Evolutionary conservation across 2,888 invertebrate genomes (phyloP).

Genomic region (Ditylenchus weischeri): DNA sequence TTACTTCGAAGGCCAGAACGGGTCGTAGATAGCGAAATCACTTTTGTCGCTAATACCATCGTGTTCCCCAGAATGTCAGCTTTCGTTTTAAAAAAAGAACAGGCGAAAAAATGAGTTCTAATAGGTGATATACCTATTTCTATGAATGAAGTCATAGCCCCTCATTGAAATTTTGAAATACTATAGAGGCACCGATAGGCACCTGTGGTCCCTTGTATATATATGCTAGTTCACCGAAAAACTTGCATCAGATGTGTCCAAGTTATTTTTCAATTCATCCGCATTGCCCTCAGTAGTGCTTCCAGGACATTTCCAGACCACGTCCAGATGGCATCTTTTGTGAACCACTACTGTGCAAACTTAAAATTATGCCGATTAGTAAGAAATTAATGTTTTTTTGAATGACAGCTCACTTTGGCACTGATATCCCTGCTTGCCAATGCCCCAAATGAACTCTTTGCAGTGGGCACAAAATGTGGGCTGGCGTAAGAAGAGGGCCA

Average conservation of each 20-base stretch:
- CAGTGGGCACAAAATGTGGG: slow-evolving; percentile 99
- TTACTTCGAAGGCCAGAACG: no score
- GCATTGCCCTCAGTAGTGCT: slow-evolving; percentile 64
- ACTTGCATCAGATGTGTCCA: slow-evolving; percentile 33
- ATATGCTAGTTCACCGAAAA: not conserved
- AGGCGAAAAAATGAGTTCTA: no score
- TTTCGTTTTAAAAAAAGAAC: no score
- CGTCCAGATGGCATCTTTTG: slow-evolving; percentile 92
- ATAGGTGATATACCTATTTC: no score
- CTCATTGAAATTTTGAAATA: no score
- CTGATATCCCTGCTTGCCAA: slow-evolving; percentile 65
- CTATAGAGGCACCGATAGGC: no score
- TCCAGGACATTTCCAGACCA: slow-evolving; percentile 97
- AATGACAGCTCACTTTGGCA: slow-evolving; percentile 61
- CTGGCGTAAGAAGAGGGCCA: slow-evolving; percentile 97
- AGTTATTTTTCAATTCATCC: slow-evolving; percentile 42
- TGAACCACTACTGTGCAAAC: slow-evolving; percentile 99
- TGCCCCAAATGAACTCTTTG: slow-evolving; percentile 91
- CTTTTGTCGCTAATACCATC: no score
- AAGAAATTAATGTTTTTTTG: not conserved
- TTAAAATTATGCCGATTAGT: slow-evolving; percentile 63
- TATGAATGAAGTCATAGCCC: no score
- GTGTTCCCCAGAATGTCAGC: no score
- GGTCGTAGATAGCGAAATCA: no score
- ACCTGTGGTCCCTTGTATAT: no score